Evolutionary conservation across 2,113 vertebrate species (phyloP), one percentile per base, ranked within the genome.

Genomic region (Nesogale talazaci): DNA sequence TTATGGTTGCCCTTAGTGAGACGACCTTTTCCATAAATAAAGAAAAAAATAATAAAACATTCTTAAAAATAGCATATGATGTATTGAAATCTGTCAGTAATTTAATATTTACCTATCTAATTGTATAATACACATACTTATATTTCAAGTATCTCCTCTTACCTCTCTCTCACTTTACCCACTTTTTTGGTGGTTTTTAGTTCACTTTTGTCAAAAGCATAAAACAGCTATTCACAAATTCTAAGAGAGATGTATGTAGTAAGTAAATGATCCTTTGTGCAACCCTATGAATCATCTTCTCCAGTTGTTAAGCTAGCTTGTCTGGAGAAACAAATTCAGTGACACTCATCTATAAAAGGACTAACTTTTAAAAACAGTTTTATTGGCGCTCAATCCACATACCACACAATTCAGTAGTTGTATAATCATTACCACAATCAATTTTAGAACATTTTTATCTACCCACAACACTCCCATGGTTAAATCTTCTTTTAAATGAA

Each of bases 1-100:
- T 34, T 85, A 7, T 91, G 9, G 10, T 57, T 94, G 36, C 10
- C 56, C 27, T 78, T 83, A 63, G 65, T 92, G 77, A 88, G 40
- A n/a, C 70, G 88, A 52, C 38, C 65, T 94, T 59, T 77, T 63
- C 77, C 6, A 65, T 74, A 25, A 80, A n/a, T 40, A 83, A 38
- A 65, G 23, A 83, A 38, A 65, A 19, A 83, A 17, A 61, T 70
- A 42, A 82, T 86, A 16, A 84, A 79, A 61, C 25, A 67, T 38
- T 83, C 80, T 40, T 83, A 63, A 69, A 93, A 89, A 34, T 57
- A 52, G 6, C 23, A 70, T 85, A 31, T 20, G 83, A 31, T 81
- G 23, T 79, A 6, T 65, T 59, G 29, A 93, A 86, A 79, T 65
- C 25, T 42, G 12, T 10, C 92, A 85, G 57, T 1, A 61, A 81